A percentile compares a stretch with the other conserved stretches of the same genome.
These are phyloP conservation scores for Gryon sp. DNA, from an alignment of 1,140 invertebrate species.

Conservation along the genomic window DNA sequence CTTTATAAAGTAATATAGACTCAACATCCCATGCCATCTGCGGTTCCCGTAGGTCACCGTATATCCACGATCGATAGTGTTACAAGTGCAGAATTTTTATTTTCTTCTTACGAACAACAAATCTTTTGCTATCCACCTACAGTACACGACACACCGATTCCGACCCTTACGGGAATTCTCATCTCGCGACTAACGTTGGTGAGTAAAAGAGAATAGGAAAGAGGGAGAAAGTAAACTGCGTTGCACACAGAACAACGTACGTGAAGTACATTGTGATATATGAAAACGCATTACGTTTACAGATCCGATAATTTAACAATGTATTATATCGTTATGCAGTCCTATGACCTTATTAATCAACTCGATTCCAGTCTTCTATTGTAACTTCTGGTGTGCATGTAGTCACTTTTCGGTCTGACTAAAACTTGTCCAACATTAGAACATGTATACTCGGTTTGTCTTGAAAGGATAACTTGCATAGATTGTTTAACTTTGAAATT, in stretches of 20 bases:
- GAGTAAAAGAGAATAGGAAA: no score
- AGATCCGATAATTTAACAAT: conserved; percentile 61
- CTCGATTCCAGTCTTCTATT: conserved; percentile 37
- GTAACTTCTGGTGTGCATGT: conserved; percentile 21
- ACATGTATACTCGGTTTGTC: conserved; percentile 4
- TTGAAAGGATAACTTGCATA: neutral
- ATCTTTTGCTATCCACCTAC: conserved; percentile 55
- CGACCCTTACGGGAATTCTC: conserved; percentile 36
- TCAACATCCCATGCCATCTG: conserved; percentile 42
- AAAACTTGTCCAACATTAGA: conserved; percentile 3
- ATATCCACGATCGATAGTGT: conserved; percentile 26
- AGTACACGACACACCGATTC: conserved; percentile 33
- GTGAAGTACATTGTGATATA: conserved; percentile 48
- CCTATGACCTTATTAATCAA: conserved; percentile 36
- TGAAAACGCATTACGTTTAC: conserved; percentile 57
- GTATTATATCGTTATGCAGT: conserved; percentile 51
- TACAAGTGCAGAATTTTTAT: conserved; percentile 58
- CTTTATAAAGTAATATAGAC: conserved; percentile 57
- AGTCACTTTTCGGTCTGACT: conserved; percentile 18
- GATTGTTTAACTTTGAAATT: neutral
- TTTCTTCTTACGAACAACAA: conserved; percentile 59
- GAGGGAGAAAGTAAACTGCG: no score
- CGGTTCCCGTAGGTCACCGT: conserved; percentile 21
- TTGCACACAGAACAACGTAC: conserved; percentile 37
- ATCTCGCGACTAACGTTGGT: no score